Evolutionary conservation across 2,797 vertebrate species (phyloP).

Genomic region (Erpetoichthys calabaricus): DNA sequence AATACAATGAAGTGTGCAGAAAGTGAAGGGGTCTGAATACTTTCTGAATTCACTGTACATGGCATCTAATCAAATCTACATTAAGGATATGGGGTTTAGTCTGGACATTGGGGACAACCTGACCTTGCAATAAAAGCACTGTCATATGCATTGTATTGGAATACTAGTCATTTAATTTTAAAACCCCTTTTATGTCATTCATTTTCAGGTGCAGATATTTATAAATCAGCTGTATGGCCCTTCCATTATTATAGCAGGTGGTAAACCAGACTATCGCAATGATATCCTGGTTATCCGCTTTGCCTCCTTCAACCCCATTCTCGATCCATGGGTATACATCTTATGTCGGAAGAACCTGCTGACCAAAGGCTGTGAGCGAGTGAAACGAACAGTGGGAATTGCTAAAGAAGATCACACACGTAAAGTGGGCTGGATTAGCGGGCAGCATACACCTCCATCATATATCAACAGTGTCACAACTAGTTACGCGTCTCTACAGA

Average conservation of each 20-base stretch:
- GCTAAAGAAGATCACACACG: slow-evolving; percentile 16
- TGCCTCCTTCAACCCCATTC: slow-evolving; percentile 63
- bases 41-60: too few relatives aligned
- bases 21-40: too few relatives aligned
- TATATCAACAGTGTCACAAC: slow-evolving; percentile 43
- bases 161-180: too few relatives aligned
- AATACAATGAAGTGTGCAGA: too few relatives aligned
- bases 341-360: slow-evolving; percentile 56
- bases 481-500: slow-evolving; percentile 51
- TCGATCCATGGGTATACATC: slow-evolving; percentile 67
- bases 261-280: slow-evolving; percentile 38
- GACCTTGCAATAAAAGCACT: too few relatives aligned
- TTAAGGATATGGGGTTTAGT: too few relatives aligned
- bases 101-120: too few relatives aligned
- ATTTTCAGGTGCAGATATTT: slow-evolving; percentile 55
- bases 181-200: neutral
- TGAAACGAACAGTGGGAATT: slow-evolving; percentile 31
- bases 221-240: slow-evolving; percentile 56
- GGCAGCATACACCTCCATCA: slow-evolving; percentile 41
- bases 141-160: too few relatives aligned
- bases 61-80: too few relatives aligned
- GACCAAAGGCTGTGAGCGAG: slow-evolving; percentile 42
- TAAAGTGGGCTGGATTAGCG: slow-evolving; percentile 31
- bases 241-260: slow-evolving; percentile 40
- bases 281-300: slow-evolving; percentile 59